These are phyloP conservation scores for Hyphantria cunea DNA, from an alignment of 1,140 invertebrate genomes.

Conservation along the genomic window DNA sequence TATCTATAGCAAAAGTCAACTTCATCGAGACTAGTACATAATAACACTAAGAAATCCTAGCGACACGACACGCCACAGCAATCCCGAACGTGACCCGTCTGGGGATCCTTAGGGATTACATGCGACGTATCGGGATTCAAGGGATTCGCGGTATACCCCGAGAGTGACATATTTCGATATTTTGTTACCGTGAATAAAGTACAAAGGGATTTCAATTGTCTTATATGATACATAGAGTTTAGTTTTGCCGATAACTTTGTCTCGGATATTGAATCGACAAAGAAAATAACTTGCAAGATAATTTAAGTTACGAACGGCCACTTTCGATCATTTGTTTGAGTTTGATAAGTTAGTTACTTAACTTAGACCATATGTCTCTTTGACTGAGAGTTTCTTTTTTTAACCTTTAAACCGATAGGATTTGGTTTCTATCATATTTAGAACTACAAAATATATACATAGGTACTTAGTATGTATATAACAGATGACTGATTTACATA, in stretches of 20 bases:
- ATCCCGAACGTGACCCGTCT: conserved; percentile 16
- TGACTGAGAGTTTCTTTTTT: no score
- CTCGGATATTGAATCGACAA: conserved; percentile 1
- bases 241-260: not conserved
- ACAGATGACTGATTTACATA: no score
- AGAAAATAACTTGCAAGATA: not conserved
- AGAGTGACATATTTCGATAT: conserved; percentile 25
- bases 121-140: not conserved
- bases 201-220: conserved; percentile 15
- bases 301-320: not conserved
- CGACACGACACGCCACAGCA: conserved; percentile 3
- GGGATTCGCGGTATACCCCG: conserved; percentile 12
- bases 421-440: no score
- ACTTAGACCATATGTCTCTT: no score
- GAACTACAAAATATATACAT: no score
- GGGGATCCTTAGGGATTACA: conserved; percentile 8
- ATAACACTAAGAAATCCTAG: conserved; percentile 1
- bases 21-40: not conserved
- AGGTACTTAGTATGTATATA: no score
- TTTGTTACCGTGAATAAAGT: conserved; percentile 19
- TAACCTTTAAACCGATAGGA: no score
- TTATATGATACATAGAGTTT: conserved; percentile 1
- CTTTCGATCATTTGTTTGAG: no score
- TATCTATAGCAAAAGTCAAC: not conserved
- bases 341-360: no score